Percentiles rank a stretch among this genome's conserved stretches.
phyloP scores from a whole-genome alignment of 1,140 invertebrate species.

The Pseudomyrmex gracilis region DNA sequence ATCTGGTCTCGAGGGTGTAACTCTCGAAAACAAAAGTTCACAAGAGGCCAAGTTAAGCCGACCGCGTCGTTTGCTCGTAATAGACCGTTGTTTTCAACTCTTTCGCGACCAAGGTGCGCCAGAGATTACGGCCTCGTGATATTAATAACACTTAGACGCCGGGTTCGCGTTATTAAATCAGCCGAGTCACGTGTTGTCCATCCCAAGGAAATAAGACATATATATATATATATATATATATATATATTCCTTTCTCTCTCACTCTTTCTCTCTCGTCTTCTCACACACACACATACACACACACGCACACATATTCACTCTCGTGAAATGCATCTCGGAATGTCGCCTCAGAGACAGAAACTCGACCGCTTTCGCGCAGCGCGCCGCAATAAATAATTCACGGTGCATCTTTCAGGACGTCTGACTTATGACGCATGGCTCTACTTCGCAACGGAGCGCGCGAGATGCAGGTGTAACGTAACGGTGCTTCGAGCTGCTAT shows the following conservation, averaged over 20 bases:
- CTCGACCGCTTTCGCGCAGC: constrained; percentile 36
- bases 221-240: too few species aligned
- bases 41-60: constrained; percentile 20
- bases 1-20: neutral
- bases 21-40: constrained; percentile 4
- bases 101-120: constrained; percentile 17
- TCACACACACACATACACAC: too few species aligned
- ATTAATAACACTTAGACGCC: constrained; percentile 64
- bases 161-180: constrained; percentile 62
- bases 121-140: constrained; percentile 34
- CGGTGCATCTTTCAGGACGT: constrained; percentile 48
- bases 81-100: constrained; percentile 51
- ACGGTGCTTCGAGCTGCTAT: neutral
- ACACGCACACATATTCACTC: too few species aligned
- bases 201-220: constrained; percentile 23
- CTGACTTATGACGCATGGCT: constrained; percentile 55
- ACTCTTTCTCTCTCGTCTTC: too few species aligned
- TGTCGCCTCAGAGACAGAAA: constrained; percentile 40
- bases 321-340: constrained; percentile 37
- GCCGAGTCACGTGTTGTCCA: constrained; percentile 1
- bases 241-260: neutral
- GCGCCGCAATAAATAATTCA: constrained; percentile 53
- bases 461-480: constrained; percentile 6
- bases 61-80: constrained; percentile 50
- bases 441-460: constrained; percentile 6